These are phyloP conservation scores for Drosophila austrosaltans DNA, from an alignment of 2,888 invertebrate genomes.

Conservation along the genomic window DNA sequence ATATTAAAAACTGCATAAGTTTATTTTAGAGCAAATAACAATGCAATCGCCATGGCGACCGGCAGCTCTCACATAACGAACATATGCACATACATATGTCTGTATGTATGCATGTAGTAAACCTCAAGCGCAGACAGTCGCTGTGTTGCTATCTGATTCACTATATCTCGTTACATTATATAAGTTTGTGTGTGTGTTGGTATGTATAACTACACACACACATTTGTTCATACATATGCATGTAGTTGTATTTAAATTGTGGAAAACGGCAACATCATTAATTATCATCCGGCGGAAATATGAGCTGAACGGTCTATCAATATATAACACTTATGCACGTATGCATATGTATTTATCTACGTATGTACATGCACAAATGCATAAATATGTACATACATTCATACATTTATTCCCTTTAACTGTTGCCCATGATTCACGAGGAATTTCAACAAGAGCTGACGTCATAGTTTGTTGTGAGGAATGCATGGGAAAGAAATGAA, in stretches of 20 bases:
- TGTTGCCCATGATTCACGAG: neutral
- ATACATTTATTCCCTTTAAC: neutral
- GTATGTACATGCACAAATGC: too few species aligned
- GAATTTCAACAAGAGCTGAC: constrained; percentile 4
- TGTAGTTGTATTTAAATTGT: constrained; percentile 7
- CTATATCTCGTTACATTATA: neutral
- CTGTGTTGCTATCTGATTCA: constrained; percentile 1
- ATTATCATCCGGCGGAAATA: constrained; percentile 35
- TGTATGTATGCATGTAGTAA: too few species aligned
- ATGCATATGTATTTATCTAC: too few species aligned
- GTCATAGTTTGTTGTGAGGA: neutral
- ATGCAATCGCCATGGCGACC: constrained; percentile 4
- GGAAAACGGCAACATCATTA: constrained; percentile 4
- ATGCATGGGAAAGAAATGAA: constrained; percentile 5
- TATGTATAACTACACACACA: neutral
- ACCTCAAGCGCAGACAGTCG: neutral
- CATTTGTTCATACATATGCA: neutral
- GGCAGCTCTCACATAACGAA: neutral
- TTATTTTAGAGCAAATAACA: constrained; percentile 4
- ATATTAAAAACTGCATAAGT: constrained; percentile 2
- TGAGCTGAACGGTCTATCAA: neutral
- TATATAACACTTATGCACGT: constrained; percentile 3
- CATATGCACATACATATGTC: neutral
- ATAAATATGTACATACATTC: neutral
- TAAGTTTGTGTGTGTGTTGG: constrained; percentile 6